Conservation (phyloP, 2,888 invertebrate genomes). For the Heliconius ethilla region DNA sequence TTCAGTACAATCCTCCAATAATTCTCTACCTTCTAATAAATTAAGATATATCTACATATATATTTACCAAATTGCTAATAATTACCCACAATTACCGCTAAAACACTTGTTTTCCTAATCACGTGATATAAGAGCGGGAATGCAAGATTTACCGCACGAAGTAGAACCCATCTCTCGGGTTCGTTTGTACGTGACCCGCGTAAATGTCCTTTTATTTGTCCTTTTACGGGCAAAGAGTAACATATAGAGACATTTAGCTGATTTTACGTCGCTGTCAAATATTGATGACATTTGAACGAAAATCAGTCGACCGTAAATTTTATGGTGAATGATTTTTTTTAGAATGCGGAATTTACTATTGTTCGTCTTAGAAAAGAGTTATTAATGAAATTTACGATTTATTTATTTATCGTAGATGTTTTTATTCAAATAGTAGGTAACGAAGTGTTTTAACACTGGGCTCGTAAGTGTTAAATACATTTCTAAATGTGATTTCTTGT, state of each 20-base stretch:
- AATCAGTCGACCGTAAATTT: conserved; percentile 14
- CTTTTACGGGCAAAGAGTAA: conserved; percentile 41
- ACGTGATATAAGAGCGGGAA: conserved; percentile 51
- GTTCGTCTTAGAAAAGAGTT: neutral
- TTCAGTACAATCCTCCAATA: neutral
- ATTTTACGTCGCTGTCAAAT: conserved; percentile 31
- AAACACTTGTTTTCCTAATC: conserved; percentile 45
- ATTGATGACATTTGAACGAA: conserved; percentile 25
- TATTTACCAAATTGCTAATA: conserved; percentile 16
- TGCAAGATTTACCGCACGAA: conserved; percentile 52
- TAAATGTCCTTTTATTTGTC: conserved; percentile 49
- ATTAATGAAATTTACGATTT: too few relatives aligned
- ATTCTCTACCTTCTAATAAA: neutral
- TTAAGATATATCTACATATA: neutral
- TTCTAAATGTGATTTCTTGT: too few relatives aligned
- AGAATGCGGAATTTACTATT: neutral
- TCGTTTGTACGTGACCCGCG: conserved; percentile 57
- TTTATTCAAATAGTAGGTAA: too few relatives aligned
- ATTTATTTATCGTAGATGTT: too few relatives aligned
- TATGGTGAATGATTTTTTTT: neutral
- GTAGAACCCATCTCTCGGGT: conserved; percentile 55
- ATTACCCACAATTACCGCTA: conserved; percentile 26
- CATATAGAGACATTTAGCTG: conserved; percentile 40
- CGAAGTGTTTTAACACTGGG: too few relatives aligned
- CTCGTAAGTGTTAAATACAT: too few relatives aligned